Evolutionary conservation across 2,888 invertebrate species (phyloP).

Genomic region (Harpalus rufipes): DNA sequence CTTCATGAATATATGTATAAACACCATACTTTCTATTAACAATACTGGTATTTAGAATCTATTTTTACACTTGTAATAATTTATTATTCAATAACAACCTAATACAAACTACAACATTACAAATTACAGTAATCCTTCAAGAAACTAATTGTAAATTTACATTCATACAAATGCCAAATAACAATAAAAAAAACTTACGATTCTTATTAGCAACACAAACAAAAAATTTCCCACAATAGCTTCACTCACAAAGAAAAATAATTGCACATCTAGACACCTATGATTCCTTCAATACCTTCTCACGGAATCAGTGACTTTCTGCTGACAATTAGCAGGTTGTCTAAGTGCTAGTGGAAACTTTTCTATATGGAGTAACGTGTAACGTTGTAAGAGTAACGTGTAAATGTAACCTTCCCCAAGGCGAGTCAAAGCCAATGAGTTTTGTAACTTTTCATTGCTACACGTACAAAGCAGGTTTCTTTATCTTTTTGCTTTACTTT

Average conservation of each 20-base stretch:
- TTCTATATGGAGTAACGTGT: slow-evolving; percentile 1
- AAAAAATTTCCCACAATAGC: slow-evolving; percentile 18
- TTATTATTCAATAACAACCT: slow-evolving; percentile 9
- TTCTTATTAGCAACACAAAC: neutral
- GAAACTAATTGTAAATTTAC: neutral
- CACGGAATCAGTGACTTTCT: slow-evolving; percentile 23
- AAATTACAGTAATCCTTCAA: slow-evolving; percentile 7
- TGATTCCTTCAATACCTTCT: slow-evolving; percentile 25
- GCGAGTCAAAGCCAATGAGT: slow-evolving; percentile 20
- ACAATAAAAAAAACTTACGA: neutral
- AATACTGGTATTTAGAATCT: neutral
- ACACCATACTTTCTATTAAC: neutral
- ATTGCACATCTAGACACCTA: slow-evolving; percentile 12
- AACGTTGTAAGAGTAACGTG: neutral
- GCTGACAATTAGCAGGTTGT: slow-evolving; percentile 23
- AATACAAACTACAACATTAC: neutral
- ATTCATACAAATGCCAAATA: neutral
- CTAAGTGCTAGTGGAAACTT: slow-evolving; percentile 22
- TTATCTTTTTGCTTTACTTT: slow-evolving; percentile 26
- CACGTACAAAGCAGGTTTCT: slow-evolving; percentile 27
- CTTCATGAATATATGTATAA: slow-evolving; percentile 1
- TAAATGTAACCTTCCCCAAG: slow-evolving; percentile 9
- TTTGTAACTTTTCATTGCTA: slow-evolving; percentile 36
- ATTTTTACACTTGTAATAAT: neutral
- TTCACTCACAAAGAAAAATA: slow-evolving; percentile 6